These are phyloP conservation scores for Achlya flavicornis DNA, from an alignment of 2,888 invertebrate species.

Conservation along the genomic window DNA sequence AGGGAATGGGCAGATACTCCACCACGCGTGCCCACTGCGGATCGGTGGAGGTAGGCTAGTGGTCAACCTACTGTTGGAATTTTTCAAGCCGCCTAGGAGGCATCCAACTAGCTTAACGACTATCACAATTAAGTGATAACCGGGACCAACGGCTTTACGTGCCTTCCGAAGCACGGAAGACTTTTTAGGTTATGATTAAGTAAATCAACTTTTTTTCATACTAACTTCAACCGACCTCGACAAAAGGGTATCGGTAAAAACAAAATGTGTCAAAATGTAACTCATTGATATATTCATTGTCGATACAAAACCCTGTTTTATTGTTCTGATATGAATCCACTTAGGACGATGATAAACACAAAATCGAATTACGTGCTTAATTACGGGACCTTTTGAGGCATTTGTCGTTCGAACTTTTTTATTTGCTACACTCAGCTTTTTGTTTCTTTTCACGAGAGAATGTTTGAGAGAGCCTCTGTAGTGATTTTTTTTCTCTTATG, in stretches of 20 bases:
- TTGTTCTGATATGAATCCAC: conserved; percentile 69
- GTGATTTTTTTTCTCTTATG: neutral
- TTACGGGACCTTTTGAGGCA: conserved; percentile 48
- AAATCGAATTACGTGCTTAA: conserved; percentile 76
- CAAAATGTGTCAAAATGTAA: conserved; percentile 27
- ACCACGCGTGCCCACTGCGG: too few species aligned
- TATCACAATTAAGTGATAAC: too few species aligned
- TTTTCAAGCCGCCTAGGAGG: too few species aligned
- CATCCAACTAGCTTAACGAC: too few species aligned
- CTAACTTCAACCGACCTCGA: neutral
- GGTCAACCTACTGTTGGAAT: too few species aligned
- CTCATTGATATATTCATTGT: conserved; percentile 46
- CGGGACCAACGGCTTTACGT: too few species aligned
- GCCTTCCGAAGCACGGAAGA: too few species aligned
- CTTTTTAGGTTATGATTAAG: conserved; percentile 1
- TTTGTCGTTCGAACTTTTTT: conserved; percentile 25
- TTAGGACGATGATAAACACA: conserved; percentile 66
- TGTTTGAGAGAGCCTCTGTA: neutral
- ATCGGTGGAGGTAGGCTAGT: too few species aligned
- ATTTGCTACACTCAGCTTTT: conserved; percentile 18
- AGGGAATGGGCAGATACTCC: too few species aligned
- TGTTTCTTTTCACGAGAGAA: neutral
- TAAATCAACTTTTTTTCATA: conserved; percentile 4
- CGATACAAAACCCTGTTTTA: conserved; percentile 62
- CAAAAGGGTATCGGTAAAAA: conserved; percentile 21